Conservation (phyloP, 1,140 invertebrate species). For the Ceratoteleas bidentatus region DNA sequence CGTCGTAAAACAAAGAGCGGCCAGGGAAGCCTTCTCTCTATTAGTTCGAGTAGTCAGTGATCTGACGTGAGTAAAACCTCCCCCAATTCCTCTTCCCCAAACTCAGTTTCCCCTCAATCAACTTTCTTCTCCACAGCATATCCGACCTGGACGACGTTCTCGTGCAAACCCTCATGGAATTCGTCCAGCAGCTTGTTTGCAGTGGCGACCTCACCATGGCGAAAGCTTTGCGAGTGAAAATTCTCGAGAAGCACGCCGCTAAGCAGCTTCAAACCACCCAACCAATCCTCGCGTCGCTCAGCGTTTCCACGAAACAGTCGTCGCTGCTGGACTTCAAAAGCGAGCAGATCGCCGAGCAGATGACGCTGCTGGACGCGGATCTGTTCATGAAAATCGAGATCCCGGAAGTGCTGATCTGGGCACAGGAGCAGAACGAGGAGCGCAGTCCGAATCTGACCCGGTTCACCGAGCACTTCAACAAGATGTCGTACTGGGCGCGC, state of each 20-base stretch:
- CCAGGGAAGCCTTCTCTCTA: constrained; percentile 92
- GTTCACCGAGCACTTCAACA: constrained; percentile 99
- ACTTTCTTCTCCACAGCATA: constrained; percentile 83
- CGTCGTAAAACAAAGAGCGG: constrained; percentile 88
- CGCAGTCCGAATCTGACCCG: constrained; percentile 96
- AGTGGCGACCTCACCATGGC: constrained; percentile 93
- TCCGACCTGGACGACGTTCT: constrained; percentile 90
- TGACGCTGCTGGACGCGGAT: constrained; percentile 97
- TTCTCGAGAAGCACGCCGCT: constrained; percentile 92
- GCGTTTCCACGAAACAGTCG: constrained; percentile 83
- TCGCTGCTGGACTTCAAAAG: constrained; percentile 96
- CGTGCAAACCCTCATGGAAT: constrained; percentile 91
- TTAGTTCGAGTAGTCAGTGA: constrained; percentile 96
- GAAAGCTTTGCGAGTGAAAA: constrained; percentile 92
- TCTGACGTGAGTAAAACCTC: constrained; percentile 92
- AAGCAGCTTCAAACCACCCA: constrained; percentile 83
- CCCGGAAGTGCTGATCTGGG: constrained; percentile 98
- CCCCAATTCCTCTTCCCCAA: too few relatives aligned
- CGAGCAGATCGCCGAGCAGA: constrained; percentile 96
- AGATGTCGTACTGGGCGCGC: constrained; percentile 97
- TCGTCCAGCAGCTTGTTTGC: constrained; percentile 94
- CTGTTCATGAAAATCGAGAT: constrained; percentile 98
- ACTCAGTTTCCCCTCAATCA: too few relatives aligned
- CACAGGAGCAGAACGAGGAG: constrained; percentile 98
- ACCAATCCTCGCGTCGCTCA: constrained; percentile 79